phyloP scores from a whole-genome alignment of 2,113 vertebrate species.

The Budorcas taxicolor region DNA sequence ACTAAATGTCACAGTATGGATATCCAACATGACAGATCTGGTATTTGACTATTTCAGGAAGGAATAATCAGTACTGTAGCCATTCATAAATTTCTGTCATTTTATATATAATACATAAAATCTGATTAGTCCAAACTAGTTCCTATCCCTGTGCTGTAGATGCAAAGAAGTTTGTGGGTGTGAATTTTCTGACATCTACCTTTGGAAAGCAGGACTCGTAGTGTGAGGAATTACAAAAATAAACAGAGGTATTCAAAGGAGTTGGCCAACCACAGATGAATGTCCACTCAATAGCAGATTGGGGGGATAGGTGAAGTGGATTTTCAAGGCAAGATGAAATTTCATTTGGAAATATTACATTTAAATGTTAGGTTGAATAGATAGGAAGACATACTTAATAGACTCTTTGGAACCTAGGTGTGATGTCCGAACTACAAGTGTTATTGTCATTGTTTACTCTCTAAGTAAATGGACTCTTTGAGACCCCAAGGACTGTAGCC shows the following conservation, averaged over 20 bases:
- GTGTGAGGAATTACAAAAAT: not conserved
- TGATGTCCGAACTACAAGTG: not conserved
- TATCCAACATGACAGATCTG: not conserved
- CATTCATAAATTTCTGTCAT: not conserved
- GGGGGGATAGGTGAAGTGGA: not conserved
- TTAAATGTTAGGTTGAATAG: not conserved
- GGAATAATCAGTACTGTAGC: not conserved
- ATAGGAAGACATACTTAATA: not conserved
- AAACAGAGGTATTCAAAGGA: not conserved
- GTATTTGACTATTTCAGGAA: not conserved
- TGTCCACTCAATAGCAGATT: not conserved
- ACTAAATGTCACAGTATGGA: not conserved
- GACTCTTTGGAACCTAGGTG: not conserved
- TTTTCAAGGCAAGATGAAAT: not conserved
- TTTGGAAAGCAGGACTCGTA: not conserved
- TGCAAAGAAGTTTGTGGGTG: not conserved
- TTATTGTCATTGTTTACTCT: not conserved
- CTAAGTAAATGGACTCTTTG: not conserved
- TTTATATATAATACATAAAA: not conserved
- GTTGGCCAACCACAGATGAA: not conserved
- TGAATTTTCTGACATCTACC: not conserved
- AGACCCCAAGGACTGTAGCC: not conserved
- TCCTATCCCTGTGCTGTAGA: not conserved
- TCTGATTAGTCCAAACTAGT: not conserved
- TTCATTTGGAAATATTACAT: not conserved